Conservation (phyloP, 1,140 invertebrate genomes). For the Drosophila kepulauana region DNA sequence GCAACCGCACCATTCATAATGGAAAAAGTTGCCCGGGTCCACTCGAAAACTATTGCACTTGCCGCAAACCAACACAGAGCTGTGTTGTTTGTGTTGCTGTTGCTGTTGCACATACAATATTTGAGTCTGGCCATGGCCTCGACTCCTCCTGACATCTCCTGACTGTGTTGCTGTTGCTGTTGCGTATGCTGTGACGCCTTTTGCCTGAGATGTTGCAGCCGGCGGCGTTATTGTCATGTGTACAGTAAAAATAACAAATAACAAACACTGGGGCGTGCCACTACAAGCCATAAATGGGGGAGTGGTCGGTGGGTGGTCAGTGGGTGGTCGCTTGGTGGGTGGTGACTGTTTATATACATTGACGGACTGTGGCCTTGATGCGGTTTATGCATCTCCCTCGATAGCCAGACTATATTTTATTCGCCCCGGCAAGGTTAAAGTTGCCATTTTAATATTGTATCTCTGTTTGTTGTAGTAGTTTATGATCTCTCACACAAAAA, state of each 20-base stretch:
- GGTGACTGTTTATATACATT: constrained; percentile 29
- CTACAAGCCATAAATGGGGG: constrained; percentile 49
- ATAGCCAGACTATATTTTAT: constrained; percentile 30
- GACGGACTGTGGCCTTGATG: constrained; percentile 71
- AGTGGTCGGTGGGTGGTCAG: not conserved
- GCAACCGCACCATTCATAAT: constrained; percentile 84
- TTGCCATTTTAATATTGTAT: constrained; percentile 77
- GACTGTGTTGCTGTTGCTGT: not conserved
- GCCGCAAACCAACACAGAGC: constrained; percentile 32
- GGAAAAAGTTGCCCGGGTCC: constrained; percentile 75
- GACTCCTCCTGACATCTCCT: not conserved
- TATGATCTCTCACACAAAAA: constrained; percentile 37
- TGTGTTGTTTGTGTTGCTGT: no score
- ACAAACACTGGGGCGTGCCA: constrained; percentile 61
- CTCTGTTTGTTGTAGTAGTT: constrained; percentile 51
- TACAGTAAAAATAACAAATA: constrained; percentile 83
- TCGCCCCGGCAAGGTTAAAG: constrained; percentile 47
- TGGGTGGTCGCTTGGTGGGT: not conserved
- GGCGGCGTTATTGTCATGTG: constrained; percentile 78
- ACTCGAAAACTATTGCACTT: constrained; percentile 78
- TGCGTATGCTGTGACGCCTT: no score
- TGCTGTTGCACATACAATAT: not conserved
- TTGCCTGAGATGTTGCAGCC: constrained; percentile 44
- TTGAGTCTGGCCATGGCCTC: constrained; percentile 3
- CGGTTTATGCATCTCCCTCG: constrained; percentile 35